phyloP scores from a whole-genome alignment of 2,888 invertebrate genomes.

The Pelosia muscerda region DNA sequence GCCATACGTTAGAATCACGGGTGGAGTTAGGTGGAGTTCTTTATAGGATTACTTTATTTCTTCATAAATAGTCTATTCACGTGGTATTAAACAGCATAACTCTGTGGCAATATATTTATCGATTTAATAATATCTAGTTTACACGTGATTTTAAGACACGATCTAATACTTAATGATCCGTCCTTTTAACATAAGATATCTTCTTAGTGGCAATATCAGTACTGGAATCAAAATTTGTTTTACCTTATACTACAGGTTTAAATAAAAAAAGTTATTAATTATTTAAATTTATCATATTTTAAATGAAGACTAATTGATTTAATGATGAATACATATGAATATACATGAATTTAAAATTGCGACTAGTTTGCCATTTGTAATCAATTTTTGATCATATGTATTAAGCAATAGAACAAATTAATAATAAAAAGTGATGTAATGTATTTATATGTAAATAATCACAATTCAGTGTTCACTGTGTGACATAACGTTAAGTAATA shows the following conservation, averaged over 20 bases:
- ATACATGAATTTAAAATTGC: neutral
- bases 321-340: too few relatives aligned
- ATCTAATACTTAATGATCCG: neutral
- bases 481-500: constrained; percentile 62
- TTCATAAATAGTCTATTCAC: constrained; percentile 49
- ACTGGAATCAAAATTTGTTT: neutral
- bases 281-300: neutral
- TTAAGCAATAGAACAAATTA: constrained; percentile 11
- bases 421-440: constrained; percentile 35
- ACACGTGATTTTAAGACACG: constrained; percentile 17
- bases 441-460: constrained; percentile 42
- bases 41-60: constrained; percentile 74
- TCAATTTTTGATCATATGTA: constrained; percentile 7
- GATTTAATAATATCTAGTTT: constrained; percentile 18
- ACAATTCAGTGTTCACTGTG: constrained; percentile 50
- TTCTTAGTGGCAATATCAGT: neutral
- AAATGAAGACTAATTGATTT: neutral
- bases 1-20: constrained; percentile 66
- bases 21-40: constrained; percentile 64
- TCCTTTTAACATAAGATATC: neutral
- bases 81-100: constrained; percentile 26
- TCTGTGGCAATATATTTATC: constrained; percentile 28
- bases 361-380: neutral
- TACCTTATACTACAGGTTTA: neutral
- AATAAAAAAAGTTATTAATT: neutral